These are phyloP conservation scores for Eledona agricola DNA, from an alignment of 2,888 invertebrate genomes.

Conservation along the genomic window DNA sequence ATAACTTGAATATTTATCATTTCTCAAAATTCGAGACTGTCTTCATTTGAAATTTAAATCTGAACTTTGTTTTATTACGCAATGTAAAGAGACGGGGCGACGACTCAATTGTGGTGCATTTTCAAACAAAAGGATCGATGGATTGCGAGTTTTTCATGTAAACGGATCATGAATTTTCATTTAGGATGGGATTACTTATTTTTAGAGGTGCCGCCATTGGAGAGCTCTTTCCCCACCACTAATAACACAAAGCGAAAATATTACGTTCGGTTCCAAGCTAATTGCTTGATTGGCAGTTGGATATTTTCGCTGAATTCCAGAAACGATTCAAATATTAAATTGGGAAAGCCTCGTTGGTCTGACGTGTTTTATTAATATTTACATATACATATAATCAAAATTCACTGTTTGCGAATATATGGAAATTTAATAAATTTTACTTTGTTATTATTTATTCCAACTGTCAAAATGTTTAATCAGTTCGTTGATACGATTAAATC, in stretches of 20 bases:
- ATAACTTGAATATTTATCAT: slow-evolving; percentile 24
- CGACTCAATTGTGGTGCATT: slow-evolving; percentile 1
- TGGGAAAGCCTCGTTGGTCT: background rate
- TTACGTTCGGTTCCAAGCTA: too few species aligned
- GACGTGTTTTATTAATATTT: background rate
- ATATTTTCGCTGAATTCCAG: too few species aligned
- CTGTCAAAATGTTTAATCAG: background rate
- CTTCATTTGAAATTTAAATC: slow-evolving; percentile 19
- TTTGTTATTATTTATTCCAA: background rate
- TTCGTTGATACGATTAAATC: background rate
- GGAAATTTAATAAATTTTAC: background rate
- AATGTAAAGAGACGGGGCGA: slow-evolving; percentile 8
- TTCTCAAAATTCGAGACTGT: slow-evolving; percentile 12
- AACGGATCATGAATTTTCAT: too few species aligned
- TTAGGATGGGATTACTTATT: too few species aligned
- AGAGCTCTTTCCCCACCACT: too few species aligned
- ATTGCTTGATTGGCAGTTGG: too few species aligned
- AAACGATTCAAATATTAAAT: background rate
- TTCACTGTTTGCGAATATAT: background rate
- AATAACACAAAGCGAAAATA: too few species aligned
- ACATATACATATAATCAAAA: slow-evolving; percentile 1
- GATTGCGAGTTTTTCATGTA: slow-evolving; percentile 4
- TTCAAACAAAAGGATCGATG: slow-evolving; percentile 6
- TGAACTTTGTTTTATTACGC: slow-evolving; percentile 16
- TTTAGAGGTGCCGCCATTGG: too few species aligned